phyloP scores from a whole-genome alignment of 1,140 invertebrate species.

The Trichonephila clavata region DNA sequence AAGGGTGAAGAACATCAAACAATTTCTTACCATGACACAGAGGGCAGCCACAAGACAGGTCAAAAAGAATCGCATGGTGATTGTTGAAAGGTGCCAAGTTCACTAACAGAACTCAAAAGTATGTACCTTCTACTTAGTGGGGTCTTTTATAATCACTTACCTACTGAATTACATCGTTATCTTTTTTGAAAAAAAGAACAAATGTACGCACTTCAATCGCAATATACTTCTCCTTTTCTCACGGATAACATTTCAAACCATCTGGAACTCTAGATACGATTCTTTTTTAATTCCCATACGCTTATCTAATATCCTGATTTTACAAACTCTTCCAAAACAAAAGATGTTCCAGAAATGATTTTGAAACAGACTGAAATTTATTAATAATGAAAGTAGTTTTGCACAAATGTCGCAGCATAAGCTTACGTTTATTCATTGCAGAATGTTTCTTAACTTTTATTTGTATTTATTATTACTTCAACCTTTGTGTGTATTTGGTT shows the following conservation, averaged over 20 bases:
- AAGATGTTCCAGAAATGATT: too few relatives aligned
- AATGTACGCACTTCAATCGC: not conserved
- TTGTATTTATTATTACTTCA: too few relatives aligned
- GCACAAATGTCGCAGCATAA: too few relatives aligned
- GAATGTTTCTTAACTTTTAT: too few relatives aligned
- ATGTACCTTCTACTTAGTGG: not conserved
- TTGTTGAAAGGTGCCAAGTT: not conserved
- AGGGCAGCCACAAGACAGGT: conserved; percentile 27
- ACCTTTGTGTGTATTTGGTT: too few relatives aligned
- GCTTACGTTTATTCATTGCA: too few relatives aligned
- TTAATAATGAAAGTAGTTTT: too few relatives aligned
- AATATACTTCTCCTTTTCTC: not conserved
- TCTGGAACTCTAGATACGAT: not conserved
- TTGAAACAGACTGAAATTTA: too few relatives aligned
- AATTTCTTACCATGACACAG: conserved; percentile 35
- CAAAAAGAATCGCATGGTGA: conserved; percentile 40
- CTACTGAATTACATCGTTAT: not conserved
- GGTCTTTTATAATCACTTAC: not conserved
- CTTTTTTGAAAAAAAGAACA: not conserved
- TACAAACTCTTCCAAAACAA: too few relatives aligned
- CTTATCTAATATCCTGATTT: not conserved
- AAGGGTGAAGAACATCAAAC: not conserved
- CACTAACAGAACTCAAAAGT: not conserved
- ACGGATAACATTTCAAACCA: not conserved
- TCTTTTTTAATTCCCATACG: not conserved